phyloP scores from a whole-genome alignment of 1,140 invertebrate species.

The Zaprionus africanus region DNA sequence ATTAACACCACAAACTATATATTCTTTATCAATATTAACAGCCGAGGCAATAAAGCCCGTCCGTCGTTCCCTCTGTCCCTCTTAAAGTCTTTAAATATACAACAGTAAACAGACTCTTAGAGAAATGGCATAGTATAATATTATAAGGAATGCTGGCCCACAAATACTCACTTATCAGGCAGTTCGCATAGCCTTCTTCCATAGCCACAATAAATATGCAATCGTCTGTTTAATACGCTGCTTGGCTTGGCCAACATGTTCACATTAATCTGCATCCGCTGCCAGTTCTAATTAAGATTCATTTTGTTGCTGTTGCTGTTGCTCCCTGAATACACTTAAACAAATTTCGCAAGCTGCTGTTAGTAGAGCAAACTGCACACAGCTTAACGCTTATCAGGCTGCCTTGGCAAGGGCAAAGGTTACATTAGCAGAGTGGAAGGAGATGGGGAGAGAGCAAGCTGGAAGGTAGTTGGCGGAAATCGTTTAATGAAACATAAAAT shows the following conservation, averaged over 20 bases:
- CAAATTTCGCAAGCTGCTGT: constrained; percentile 24
- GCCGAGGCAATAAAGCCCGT: too few species aligned
- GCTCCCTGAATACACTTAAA: constrained; percentile 8
- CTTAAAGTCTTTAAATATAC: too few species aligned
- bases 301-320: constrained; percentile 25
- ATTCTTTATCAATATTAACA: too few species aligned
- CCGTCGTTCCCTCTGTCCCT: too few species aligned
- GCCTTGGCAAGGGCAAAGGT: constrained; percentile 39
- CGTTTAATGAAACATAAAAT: constrained; percentile 49
- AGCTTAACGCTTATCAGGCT: constrained; percentile 15
- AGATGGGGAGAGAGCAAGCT: background rate
- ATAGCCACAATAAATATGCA: constrained; percentile 30
- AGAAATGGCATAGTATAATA: background rate
- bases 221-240: constrained; percentile 25
- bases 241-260: constrained; percentile 27
- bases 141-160: background rate
- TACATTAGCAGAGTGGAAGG: constrained; percentile 4
- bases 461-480: constrained; percentile 26
- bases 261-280: constrained; percentile 41
- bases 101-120: too few species aligned
- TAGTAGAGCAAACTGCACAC: constrained; percentile 9
- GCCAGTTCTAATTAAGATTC: constrained; percentile 50
- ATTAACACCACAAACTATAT: too few species aligned
- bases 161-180: background rate
- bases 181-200: background rate